These are phyloP conservation scores for Pseudopodoces humilis DNA, from an alignment of 2,113 vertebrate genomes.

Conservation along the genomic window DNA sequence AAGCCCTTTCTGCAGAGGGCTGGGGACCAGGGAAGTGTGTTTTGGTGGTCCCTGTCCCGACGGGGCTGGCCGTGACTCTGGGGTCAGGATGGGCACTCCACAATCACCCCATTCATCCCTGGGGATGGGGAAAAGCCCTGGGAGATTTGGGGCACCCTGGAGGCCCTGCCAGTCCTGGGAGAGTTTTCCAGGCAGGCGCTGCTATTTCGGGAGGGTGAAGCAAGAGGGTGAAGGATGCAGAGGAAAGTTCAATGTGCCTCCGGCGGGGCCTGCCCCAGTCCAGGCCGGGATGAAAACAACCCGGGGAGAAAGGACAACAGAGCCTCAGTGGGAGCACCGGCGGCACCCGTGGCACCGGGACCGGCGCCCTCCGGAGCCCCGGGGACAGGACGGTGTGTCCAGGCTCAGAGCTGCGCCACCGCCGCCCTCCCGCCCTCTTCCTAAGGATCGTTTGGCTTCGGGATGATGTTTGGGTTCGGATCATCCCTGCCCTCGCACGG, in stretches of 20 bases:
- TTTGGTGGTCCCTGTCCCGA: neutral
- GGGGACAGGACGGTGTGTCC: neutral
- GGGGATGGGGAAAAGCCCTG: neutral
- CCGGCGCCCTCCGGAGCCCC: neutral
- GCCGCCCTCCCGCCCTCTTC: neutral
- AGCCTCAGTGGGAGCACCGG: neutral
- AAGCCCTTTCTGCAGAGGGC: neutral
- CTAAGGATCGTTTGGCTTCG: neutral
- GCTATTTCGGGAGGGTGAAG: conserved; percentile 51
- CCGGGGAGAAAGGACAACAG: neutral
- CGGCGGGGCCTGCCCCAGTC: neutral
- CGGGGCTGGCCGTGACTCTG: fast-evolving
- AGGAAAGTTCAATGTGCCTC: conserved; percentile 14
- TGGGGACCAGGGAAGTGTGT: fast-evolving
- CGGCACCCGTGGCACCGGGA: neutral
- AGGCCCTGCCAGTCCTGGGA: neutral
- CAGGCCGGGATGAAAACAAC: neutral
- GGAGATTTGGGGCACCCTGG: neutral
- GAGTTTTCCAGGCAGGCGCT: neutral
- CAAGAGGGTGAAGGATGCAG: conserved; percentile 39
- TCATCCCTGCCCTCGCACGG: neutral
- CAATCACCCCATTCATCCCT: neutral
- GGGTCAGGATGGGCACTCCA: neutral
- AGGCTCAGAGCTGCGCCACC: neutral
- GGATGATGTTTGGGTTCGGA: neutral